Evolutionary conservation across 2,888 invertebrate genomes (phyloP).

Genomic region (Thysanoteuthis rhombus): DNA sequence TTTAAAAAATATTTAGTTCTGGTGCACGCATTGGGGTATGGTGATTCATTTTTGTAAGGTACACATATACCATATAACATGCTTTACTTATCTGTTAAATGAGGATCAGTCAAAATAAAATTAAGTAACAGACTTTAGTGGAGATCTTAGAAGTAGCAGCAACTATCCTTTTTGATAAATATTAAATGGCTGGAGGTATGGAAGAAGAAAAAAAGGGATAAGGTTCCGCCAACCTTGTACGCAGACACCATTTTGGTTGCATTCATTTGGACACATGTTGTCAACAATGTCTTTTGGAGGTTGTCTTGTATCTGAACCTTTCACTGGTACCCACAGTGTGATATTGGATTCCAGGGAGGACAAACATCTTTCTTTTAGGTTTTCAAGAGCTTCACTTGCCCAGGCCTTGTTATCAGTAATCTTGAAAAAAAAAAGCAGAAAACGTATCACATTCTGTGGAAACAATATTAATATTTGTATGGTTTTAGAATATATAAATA

Average conservation of each 20-base stretch:
- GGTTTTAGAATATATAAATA: too few species aligned
- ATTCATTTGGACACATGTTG: constrained; percentile 46
- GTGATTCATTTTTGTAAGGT: too few species aligned
- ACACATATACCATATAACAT: too few species aligned
- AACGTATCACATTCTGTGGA: too few species aligned
- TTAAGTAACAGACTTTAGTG: too few species aligned
- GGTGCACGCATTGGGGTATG: too few species aligned
- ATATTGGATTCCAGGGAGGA: constrained; percentile 39
- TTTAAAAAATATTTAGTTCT: too few species aligned
- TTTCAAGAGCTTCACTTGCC: constrained; percentile 41
- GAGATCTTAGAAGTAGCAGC: too few species aligned
- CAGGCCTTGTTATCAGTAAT: constrained; percentile 41
- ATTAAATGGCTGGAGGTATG: neutral
- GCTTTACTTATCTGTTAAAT: neutral
- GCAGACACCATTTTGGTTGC: constrained; percentile 47
- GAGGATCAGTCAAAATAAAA: too few species aligned
- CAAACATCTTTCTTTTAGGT: constrained; percentile 42
- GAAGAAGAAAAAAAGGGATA: neutral
- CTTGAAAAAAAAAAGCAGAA: constrained; percentile 35
- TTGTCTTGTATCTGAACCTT: constrained; percentile 36
- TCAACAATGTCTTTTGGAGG: constrained; percentile 39
- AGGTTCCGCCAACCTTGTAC: constrained; percentile 39
- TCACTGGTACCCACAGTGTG: constrained; percentile 39
- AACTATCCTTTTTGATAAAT: too few species aligned
- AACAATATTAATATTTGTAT: too few species aligned